These are phyloP conservation scores for Nothoprocta perdicaria DNA, from an alignment of 2,113 vertebrate genomes.

Conservation along the genomic window DNA sequence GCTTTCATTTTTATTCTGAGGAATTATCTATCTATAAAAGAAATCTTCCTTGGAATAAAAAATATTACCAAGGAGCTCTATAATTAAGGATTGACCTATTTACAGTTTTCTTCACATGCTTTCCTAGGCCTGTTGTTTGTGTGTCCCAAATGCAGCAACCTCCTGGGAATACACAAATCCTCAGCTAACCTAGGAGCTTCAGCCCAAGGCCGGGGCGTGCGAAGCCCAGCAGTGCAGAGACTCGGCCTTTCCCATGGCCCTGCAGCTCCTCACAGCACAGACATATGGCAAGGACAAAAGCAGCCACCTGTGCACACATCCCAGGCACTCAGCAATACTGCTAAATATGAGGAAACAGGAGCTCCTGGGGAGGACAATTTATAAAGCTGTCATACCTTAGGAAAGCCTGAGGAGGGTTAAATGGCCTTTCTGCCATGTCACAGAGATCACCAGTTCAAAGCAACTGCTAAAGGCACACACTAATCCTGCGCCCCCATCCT, in stretches of 20 bases:
- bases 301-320: not conserved
- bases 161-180: not conserved
- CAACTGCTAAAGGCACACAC: not conserved
- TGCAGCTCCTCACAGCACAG: not conserved
- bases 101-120: not conserved
- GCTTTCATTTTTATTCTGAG: not conserved
- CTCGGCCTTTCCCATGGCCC: not conserved
- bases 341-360: not conserved
- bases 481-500: not conserved
- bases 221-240: not conserved
- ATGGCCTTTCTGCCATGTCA: not conserved
- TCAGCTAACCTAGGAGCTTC: not conserved
- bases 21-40: not conserved
- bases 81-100: not conserved
- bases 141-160: not conserved
- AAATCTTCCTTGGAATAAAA: not conserved
- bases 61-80: not conserved
- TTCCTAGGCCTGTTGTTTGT: not conserved
- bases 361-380: not conserved
- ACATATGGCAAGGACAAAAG: not conserved
- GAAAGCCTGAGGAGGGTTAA: not conserved
- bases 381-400: not conserved
- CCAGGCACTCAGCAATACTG: not conserved
- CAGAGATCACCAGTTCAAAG: not conserved
- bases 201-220: not conserved